Percentiles rank a stretch among this genome's conserved stretches.
Conservation (phyloP, 2,888 invertebrate genomes). For the Nemurella pictetii region DNA sequence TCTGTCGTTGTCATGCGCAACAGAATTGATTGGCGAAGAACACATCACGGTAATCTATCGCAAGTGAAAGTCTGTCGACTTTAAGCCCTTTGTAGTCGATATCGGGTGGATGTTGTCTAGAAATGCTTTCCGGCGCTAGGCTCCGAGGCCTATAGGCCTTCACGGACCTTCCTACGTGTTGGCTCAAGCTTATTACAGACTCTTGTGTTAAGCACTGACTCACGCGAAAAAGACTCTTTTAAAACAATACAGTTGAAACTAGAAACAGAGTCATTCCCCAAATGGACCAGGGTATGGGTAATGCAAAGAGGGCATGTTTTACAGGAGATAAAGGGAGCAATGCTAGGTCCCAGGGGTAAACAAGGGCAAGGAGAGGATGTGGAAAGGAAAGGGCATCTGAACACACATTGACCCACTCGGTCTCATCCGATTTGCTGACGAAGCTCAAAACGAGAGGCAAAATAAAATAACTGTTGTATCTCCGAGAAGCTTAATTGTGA, state of each 20-base stretch:
- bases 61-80: neutral
- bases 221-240: neutral
- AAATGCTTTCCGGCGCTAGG: neutral
- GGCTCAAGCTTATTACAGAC: neutral
- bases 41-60: too few relatives aligned
- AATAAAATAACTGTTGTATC: neutral
- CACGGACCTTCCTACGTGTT: neutral
- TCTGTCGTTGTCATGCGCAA: too few relatives aligned
- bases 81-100: neutral
- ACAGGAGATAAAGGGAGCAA: conserved; percentile 7
- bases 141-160: neutral
- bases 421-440: conserved; percentile 29
- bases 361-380: neutral
- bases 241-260: neutral
- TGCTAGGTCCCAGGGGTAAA: neutral
- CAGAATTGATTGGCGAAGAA: too few relatives aligned
- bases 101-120: neutral
- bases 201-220: neutral
- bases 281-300: neutral
- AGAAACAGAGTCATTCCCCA: neutral
- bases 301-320: conserved; percentile 22
- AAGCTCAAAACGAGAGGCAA: neutral
- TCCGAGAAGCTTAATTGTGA: too few relatives aligned
- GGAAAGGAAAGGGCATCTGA: neutral
- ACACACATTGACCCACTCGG: conserved; percentile 14